phyloP scores from a whole-genome alignment of 2,797 vertebrate species.

The Alcedo quadribrachys region DNA sequence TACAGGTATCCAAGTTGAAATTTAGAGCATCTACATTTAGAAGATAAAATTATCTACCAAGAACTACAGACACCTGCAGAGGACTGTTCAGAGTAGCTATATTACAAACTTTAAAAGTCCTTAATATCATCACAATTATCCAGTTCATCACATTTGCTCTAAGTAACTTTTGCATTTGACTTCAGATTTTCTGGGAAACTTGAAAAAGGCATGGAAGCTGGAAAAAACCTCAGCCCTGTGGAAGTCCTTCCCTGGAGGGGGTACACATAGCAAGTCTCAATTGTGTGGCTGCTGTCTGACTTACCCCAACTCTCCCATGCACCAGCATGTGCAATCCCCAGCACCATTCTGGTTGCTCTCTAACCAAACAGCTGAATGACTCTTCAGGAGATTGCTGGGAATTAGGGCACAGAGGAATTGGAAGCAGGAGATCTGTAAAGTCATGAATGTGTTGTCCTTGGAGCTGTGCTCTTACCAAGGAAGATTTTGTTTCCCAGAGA shows the following conservation, averaged over 20 bases:
- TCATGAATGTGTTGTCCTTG: accelerated
- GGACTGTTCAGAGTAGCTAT: neutral
- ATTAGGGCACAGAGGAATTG: accelerated
- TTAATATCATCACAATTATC: neutral
- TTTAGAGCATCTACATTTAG: neutral
- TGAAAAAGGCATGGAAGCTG: neutral
- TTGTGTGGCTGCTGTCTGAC: neutral
- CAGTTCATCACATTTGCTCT: neutral
- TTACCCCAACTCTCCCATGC: accelerated
- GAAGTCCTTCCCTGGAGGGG: neutral
- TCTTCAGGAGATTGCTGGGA: neutral
- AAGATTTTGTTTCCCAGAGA: neutral
- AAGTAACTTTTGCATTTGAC: neutral
- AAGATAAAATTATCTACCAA: neutral
- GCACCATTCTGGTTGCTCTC: accelerated
- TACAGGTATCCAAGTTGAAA: neutral
- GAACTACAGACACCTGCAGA: accelerated
- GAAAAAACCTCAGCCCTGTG: accelerated
- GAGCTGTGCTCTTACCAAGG: accelerated
- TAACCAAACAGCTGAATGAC: neutral
- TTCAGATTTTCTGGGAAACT: neutral
- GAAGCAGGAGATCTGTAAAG: neutral
- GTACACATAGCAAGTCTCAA: accelerated
- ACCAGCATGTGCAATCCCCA: accelerated
- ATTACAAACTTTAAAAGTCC: neutral